phyloP scores from a whole-genome alignment of 2,797 vertebrate species.

The Sebastes vulpes region DNA sequence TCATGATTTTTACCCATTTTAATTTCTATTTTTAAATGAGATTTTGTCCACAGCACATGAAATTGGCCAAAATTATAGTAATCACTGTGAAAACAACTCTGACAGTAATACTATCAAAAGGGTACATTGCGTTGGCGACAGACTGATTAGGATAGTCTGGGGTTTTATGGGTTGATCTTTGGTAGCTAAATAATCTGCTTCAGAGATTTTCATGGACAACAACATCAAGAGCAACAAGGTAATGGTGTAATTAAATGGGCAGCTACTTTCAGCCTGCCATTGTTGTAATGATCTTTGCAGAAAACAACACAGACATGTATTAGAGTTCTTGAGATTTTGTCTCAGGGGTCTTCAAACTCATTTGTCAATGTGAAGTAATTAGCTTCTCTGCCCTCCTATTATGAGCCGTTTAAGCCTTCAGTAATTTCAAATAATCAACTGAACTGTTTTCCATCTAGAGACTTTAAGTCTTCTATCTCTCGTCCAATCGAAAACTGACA shows the following conservation, averaged over 20 bases:
- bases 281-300: background rate
- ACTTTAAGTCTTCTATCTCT: slow-evolving; percentile 6
- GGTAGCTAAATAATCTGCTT: background rate
- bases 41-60: background rate
- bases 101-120: too few relatives aligned
- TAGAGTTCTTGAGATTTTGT: slow-evolving; percentile 2
- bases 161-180: background rate
- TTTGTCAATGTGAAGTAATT: slow-evolving; percentile 19
- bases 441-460: background rate
- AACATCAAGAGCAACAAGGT: background rate
- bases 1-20: background rate
- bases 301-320: background rate
- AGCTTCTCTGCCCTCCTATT: slow-evolving; percentile 11
- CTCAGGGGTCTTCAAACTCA: background rate
- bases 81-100: background rate
- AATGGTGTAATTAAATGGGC: background rate
- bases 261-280: background rate
- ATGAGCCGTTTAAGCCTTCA: slow-evolving; percentile 21
- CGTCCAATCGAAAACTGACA: slow-evolving; percentile 3
- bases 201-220: background rate
- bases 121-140: too few relatives aligned
- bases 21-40: background rate
- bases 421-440: slow-evolving; percentile 21
- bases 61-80: background rate
- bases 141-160: background rate